Conservation (phyloP, 2,113 vertebrate species). For the Alosa alosa region DNA sequence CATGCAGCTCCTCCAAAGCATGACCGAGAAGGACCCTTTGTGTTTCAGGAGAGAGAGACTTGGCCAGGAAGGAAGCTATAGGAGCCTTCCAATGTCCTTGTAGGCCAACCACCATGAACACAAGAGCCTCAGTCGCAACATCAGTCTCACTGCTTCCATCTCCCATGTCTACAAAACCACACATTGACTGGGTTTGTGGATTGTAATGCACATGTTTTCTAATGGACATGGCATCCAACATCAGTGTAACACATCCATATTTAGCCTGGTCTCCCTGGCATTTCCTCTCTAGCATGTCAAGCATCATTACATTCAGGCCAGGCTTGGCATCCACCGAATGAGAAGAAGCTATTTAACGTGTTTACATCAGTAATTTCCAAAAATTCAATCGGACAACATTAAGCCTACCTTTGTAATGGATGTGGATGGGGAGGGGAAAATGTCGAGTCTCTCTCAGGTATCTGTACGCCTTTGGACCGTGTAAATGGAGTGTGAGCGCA, state of each 20-base stretch:
- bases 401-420: neutral
- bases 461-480: conserved; percentile 40
- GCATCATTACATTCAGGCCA: conserved; percentile 22
- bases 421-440: conserved; percentile 31
- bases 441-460: conserved; percentile 41
- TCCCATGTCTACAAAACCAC: conserved; percentile 48
- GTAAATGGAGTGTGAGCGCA: conserved; percentile 40
- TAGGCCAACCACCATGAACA: neutral
- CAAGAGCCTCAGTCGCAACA: neutral
- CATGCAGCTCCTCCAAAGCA: conserved; percentile 23
- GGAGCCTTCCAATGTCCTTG: neutral
- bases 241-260: neutral
- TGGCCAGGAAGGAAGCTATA: neutral
- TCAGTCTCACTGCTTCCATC: conserved; percentile 35
- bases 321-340: conserved; percentile 38
- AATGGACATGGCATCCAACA: conserved; percentile 47
- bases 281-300: conserved; percentile 24
- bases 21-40: neutral
- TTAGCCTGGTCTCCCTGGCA: neutral
- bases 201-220: conserved; percentile 46
- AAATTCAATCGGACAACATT: neutral
- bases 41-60: neutral
- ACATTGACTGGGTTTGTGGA: conserved; percentile 35
- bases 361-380: neutral
- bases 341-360: too few relatives aligned